These are phyloP conservation scores for Echinarachnius parma DNA, from an alignment of 53 echinoderm and acorn worm species.

Conservation along the genomic window DNA sequence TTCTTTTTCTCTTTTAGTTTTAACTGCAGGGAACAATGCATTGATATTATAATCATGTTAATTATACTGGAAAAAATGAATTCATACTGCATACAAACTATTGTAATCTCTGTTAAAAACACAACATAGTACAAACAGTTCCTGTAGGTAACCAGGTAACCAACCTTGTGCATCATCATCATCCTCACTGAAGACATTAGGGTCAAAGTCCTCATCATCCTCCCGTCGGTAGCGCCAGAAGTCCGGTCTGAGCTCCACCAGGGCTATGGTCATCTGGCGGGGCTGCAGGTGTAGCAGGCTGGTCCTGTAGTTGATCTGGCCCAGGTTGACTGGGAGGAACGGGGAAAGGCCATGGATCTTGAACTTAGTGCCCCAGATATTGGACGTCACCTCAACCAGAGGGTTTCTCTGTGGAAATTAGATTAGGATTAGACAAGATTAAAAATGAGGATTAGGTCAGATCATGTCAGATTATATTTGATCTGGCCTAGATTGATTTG, in stretches of 20 bases:
- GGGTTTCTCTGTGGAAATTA: conserved; percentile 58
- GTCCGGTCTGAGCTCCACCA: conserved; percentile 82
- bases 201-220: conserved; percentile 75
- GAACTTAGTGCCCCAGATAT: conserved; percentile 99
- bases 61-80: too few relatives aligned
- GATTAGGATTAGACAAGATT: not conserved
- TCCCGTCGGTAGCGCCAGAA: conserved; percentile 51
- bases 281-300: conserved; percentile 96
- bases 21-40: too few relatives aligned
- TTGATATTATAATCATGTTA: too few relatives aligned
- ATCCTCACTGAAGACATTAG: conserved; percentile 96
- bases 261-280: conserved; percentile 96
- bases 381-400: conserved; percentile 93
- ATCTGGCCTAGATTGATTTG: too few relatives aligned
- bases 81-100: too few relatives aligned
- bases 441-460: too few relatives aligned
- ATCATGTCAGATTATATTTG: too few relatives aligned
- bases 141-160: not conserved
- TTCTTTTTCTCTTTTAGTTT: too few relatives aligned
- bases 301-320: conserved; percentile 94
- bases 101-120: too few relatives aligned
- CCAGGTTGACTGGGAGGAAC: conserved; percentile 89
- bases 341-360: conserved; percentile 88
- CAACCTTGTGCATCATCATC: conserved; percentile 85
- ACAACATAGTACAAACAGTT: too few relatives aligned